Base-by-base conservation (phyloP, 2,113 vertebrate genomes). In the Andinoacara biseriatus region DNA sequence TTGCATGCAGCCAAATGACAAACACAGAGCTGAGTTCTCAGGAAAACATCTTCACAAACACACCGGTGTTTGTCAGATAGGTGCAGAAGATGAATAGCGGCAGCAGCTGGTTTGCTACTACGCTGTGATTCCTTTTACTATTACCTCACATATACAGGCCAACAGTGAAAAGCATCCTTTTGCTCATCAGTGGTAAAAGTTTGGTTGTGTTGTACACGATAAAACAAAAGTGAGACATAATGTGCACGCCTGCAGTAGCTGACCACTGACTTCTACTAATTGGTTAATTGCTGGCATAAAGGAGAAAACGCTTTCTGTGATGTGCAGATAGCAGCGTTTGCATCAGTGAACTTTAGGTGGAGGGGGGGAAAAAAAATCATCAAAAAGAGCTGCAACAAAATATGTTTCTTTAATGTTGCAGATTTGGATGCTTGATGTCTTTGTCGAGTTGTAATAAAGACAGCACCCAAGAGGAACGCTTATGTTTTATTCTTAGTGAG, bases 401-500 rank as follows among this genome's bases (percentile, higher is more conserved):
- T 65, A 2, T 20, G 24, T 7, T 31, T 83, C 24, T 40, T 57
- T 31, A 72, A 72, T 54, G 59, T 58, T 10, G 38, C 65, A 75
- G 35, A 65, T 84, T 76, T 83, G 38, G 63, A 62, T 83, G 76
- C 74, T 63, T 86, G 67, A n/a, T 75, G 24, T 52, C 17, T 52
- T 54, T 78, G 15, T 86, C 65, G 43, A 43, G 60, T 62, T 79
- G 40, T 22, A 20, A 89, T 76, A 79, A 89, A 78, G 62, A 57
- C 33, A 78, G 18, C 10, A 59, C 43, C 74, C 74, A 22, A 52
- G 74, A 81, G 79, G 77, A 63, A 77, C 26, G 20, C 43, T 85
- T 43, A 60, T 74, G 46, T 58, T 61, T 88, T 84, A 88, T 88
- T 79, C 69, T 89, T 60, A 56, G 57, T 24, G 52, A 84, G 78